Evolutionary conservation across 2,797 vertebrate species (phyloP), one percentile per base, ranked within the genome.

Genomic region (Macrochelys suwanniensis): DNA sequence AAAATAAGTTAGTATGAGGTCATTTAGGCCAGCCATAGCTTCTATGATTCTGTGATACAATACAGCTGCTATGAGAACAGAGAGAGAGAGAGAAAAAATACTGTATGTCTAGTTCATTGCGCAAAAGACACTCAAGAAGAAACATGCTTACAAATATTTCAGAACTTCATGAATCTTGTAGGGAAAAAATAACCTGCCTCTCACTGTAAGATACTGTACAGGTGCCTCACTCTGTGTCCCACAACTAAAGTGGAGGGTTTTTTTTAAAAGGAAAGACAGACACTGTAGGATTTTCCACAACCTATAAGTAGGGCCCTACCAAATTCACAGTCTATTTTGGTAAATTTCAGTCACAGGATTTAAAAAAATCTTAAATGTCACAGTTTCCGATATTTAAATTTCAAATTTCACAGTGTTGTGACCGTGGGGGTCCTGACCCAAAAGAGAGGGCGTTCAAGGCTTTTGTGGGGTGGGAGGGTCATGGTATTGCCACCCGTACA

Each of bases 1-100:
- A 96, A 95, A 94, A 91, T 33, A 57, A 37, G 95, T 21, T 83
- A 17, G 1, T 90, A 90, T 93, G 81, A 92, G 89, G 88, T 95
- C 37, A 93, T 92, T 95, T 94, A 87, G 82, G 81, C 83, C 89
- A 76, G 45, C 53, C 17, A 47, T 84, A 87, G 93, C 89, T 92
- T 93, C 92, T 80, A 85, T n/a, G 82, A 93, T 87, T 88, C 50
- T 93, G 25, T 96, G 90, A 91, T 94, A 59, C 4, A 89, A 53
- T 88, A 85, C 56, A 91, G 50, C 74, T 94, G 89, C 53, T 57
- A 82, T 84, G 57, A 93, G 90, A 88, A 90, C 65, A 21, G 42
- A 21, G 56, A 13, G 49, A 28, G 33, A 5, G 56, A 50, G 74
- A 93, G 82, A 50, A 9, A n/a, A 84, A 56, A 92, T 85, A 65